Evolutionary conservation across 30 jellyfish, hydroid and myxozoan genomes (phyloP).

Genomic region (Aurelia sp.): DNA sequence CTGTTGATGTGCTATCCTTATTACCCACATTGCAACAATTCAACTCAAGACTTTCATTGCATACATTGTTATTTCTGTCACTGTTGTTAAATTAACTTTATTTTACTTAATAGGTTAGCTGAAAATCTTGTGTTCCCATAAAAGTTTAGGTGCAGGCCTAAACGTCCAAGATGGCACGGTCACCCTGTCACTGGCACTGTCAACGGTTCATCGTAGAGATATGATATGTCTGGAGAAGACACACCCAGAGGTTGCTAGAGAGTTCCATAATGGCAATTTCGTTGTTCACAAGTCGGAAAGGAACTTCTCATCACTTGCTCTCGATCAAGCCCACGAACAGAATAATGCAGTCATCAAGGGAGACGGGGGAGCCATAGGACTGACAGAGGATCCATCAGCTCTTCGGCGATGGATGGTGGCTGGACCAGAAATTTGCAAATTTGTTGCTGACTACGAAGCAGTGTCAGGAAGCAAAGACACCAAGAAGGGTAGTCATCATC

Average conservation of each 20-base stretch:
- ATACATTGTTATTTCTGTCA: too few relatives aligned
- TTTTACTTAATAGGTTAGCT: too few relatives aligned
- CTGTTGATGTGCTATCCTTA: too few relatives aligned
- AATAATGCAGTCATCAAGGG: constrained; percentile 54
- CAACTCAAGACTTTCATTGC: too few relatives aligned
- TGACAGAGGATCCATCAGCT: constrained; percentile 47
- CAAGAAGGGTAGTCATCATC: constrained; percentile 3
- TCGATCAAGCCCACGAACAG: constrained; percentile 56
- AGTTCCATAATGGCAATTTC: neutral
- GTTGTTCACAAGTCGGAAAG: constrained; percentile 24
- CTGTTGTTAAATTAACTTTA: too few relatives aligned
- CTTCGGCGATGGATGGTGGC: constrained; percentile 54
- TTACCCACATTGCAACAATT: too few relatives aligned
- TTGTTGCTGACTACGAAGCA: constrained; percentile 39
- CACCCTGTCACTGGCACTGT: too few relatives aligned
- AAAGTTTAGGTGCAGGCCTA: too few relatives aligned
- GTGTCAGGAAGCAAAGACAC: neutral
- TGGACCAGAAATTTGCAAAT: constrained; percentile 48
- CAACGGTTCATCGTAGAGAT: constrained; percentile 23
- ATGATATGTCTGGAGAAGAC: constrained; percentile 5
- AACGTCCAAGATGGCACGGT: too few relatives aligned
- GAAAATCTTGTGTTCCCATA: too few relatives aligned
- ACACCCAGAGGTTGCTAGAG: constrained; percentile 7
- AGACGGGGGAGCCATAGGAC: constrained; percentile 65
- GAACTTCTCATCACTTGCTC: constrained; percentile 31